Conservation (phyloP, 2,797 vertebrate genomes). For the Argya squamiceps region DNA sequence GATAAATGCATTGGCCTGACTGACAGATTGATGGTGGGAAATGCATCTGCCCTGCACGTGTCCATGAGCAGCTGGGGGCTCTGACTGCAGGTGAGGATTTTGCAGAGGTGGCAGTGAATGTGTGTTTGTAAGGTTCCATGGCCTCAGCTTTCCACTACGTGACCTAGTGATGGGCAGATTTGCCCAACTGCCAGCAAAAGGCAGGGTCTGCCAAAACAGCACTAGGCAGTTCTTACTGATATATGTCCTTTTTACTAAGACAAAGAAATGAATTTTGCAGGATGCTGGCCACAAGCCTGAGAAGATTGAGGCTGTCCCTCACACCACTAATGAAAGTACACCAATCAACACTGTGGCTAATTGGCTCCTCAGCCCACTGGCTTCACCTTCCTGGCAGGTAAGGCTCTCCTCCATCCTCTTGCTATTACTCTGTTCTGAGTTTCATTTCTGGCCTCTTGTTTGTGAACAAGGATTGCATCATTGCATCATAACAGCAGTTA, state of each 20-base stretch:
- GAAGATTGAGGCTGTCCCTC: neutral
- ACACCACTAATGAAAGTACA: neutral
- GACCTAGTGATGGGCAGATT: neutral
- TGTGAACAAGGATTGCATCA: neutral
- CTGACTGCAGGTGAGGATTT: neutral
- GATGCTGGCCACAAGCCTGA: neutral
- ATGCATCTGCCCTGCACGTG: fast-evolving
- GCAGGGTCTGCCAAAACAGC: neutral
- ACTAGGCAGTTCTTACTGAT: neutral
- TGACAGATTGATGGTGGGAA: neutral
- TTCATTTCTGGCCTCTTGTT: neutral
- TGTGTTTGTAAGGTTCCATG: neutral
- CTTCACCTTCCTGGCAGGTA: neutral
- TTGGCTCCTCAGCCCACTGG: neutral
- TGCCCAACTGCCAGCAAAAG: neutral
- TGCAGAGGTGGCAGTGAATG: neutral
- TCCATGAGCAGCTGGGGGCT: neutral
- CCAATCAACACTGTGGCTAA: neutral
- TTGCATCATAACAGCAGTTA: neutral
- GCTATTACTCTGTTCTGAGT: neutral
- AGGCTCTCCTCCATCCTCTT: neutral
- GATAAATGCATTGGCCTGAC: neutral
- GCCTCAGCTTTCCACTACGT: neutral
- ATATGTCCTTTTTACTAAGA: neutral
- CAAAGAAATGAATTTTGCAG: neutral